These are phyloP conservation scores for Macrosoma leucophasiata DNA, from an alignment of 2,888 invertebrate genomes.

Conservation along the genomic window DNA sequence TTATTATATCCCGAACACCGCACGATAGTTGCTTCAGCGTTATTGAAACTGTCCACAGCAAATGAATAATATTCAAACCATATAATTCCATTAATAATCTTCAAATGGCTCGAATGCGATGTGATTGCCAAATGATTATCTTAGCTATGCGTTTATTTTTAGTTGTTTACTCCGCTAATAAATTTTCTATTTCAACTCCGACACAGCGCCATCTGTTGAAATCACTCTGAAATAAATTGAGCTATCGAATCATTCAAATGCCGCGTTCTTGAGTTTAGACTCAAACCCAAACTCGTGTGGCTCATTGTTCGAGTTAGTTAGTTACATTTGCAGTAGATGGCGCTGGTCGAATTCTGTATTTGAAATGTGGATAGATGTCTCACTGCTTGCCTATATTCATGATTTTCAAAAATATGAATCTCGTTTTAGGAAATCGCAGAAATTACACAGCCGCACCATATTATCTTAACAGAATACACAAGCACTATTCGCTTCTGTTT, in stretches of 20 bases:
- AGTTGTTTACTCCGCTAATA: slow-evolving; percentile 22
- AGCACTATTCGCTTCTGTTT: too few relatives aligned
- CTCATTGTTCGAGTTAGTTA: slow-evolving; percentile 7
- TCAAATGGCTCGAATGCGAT: slow-evolving; percentile 19
- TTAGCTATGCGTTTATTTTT: slow-evolving; percentile 28
- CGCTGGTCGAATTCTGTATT: slow-evolving; percentile 2
- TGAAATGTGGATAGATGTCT: too few relatives aligned
- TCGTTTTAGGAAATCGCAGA: too few relatives aligned
- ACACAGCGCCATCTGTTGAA: slow-evolving; percentile 29
- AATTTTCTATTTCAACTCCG: slow-evolving; percentile 2
- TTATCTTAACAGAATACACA: too few relatives aligned
- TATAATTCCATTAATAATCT: slow-evolving; percentile 26
- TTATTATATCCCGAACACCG: too few relatives aligned
- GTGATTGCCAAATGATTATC: slow-evolving; percentile 33
- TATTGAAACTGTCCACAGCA: slow-evolving; percentile 8
- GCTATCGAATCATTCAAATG: not conserved
- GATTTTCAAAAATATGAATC: too few relatives aligned
- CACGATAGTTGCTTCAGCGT: too few relatives aligned
- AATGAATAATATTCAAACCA: slow-evolving; percentile 22
- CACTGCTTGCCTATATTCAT: too few relatives aligned
- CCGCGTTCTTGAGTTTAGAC: slow-evolving; percentile 1
- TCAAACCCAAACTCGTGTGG: slow-evolving; percentile 6
- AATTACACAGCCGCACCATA: too few relatives aligned
- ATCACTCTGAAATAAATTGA: slow-evolving; percentile 7
- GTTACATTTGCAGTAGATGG: slow-evolving; percentile 11